phyloP scores from a whole-genome alignment of 2,888 invertebrate genomes.

The Prosapia bicincta region DNA sequence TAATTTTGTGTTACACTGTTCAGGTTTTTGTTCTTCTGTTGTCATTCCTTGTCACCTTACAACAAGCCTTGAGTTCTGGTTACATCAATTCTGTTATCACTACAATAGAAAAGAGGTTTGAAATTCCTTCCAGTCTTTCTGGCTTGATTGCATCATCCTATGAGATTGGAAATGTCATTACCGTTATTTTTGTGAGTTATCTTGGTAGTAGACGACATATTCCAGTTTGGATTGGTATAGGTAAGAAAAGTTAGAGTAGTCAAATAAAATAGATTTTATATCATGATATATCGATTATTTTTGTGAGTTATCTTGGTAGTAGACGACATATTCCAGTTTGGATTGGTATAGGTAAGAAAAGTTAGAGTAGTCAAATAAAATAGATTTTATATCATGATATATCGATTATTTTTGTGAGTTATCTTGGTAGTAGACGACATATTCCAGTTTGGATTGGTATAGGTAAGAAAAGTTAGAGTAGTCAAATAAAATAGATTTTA shows the following conservation, averaged over 20 bases:
- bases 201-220: constrained; percentile 89
- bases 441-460: too few species aligned
- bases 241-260: constrained; percentile 51
- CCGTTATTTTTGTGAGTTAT: constrained; percentile 94
- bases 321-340: too few species aligned
- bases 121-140: constrained; percentile 89
- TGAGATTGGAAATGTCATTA: constrained; percentile 93
- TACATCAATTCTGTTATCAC: constrained; percentile 95
- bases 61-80: constrained; percentile 87
- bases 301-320: too few species aligned
- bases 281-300: not conserved
- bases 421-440: too few species aligned
- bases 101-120: constrained; percentile 92
- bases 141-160: constrained; percentile 92
- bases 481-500: too few species aligned
- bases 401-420: too few species aligned
- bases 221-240: constrained; percentile 92
- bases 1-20: too few species aligned
- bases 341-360: too few species aligned
- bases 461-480: too few species aligned
- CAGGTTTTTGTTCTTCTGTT: constrained; percentile 86
- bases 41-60: constrained; percentile 84
- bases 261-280: not conserved
- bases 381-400: too few species aligned
- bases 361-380: too few species aligned